A percentile compares a stretch with the other conserved stretches of the same genome.
Evolutionary conservation across 2,113 vertebrate species (phyloP).

Genomic region (Corynorhinus townsendii): DNA sequence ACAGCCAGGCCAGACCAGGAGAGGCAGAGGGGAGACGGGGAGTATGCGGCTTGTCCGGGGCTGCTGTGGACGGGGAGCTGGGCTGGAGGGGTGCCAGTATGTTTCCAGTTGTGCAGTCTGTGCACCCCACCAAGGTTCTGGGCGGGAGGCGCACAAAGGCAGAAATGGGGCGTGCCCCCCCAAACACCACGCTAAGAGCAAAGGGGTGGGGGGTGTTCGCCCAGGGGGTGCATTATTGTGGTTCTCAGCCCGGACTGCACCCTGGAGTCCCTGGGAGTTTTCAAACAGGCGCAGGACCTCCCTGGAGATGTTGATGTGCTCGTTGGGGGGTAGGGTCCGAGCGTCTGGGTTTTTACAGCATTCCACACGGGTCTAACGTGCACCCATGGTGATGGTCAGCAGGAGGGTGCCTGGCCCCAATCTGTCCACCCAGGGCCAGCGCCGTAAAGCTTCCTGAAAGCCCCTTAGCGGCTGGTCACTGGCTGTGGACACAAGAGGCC

Average conservation of each 20-base stretch:
- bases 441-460: background rate
- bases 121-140: background rate
- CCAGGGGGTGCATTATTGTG: background rate
- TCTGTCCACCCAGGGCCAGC: accelerated
- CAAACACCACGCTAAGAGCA: background rate
- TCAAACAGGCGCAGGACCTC: no score
- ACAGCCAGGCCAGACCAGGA: background rate
- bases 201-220: background rate
- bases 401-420: background rate
- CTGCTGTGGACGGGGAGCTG: background rate
- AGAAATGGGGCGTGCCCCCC: background rate
- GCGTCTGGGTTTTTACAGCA: background rate
- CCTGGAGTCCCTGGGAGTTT: background rate
- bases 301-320: background rate
- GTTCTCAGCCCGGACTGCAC: background rate
- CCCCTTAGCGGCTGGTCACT: accelerated
- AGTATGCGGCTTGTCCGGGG: background rate
- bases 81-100: background rate
- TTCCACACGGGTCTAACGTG: background rate
- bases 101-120: accelerated
- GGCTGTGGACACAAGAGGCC: background rate
- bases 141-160: background rate
- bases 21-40: background rate
- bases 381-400: background rate
- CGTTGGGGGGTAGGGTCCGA: background rate